Evolutionary conservation across 2,113 vertebrate species (phyloP), one percentile per base, ranked within the genome.

Genomic region (Edolisoma coerulescens): DNA sequence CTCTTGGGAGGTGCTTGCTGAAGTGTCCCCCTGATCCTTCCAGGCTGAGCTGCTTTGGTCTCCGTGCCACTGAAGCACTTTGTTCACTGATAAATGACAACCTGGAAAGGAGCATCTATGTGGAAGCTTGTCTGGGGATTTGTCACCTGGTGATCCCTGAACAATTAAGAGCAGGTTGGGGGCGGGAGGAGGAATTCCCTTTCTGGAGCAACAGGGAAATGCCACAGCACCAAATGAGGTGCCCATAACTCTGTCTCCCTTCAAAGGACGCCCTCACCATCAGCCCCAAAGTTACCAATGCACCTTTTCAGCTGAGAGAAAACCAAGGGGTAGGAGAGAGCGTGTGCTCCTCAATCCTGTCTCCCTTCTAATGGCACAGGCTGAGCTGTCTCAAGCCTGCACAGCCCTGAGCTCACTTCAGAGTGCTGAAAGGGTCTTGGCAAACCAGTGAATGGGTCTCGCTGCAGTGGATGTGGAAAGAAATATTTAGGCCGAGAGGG

Each of bases 51-150:
- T 69, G 16, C 63, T 65, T 65, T 88, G 33, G 53, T 82, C 35
- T 79, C n/a, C 6, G 0, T 56, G n/a, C 78, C 28, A 41, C 37
- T 61, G 9, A 47, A 65, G 11, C n/a, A 35, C 14, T 52, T 63
- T 41, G 6, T 54, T 79, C 49, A 37, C 17, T 41, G 20, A 73
- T 35, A 88, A 90, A 76, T 50, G 45, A 16, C 49, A 56, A 15
- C 1, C 1, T 59, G 56, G 20, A 87, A 82, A 74, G n/a, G 7
- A 60, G 39, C 1, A 1, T 86, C 37, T 33, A 7, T 0, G 2
- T 59, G 63, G 50, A 88, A 45, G 22, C 14, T 50, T 61, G 70
- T 83, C 6, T 5, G 54, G 63, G 47, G 39, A 16, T 67, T 45
- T 78, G 10, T 57, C 30, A n/a, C 57, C 27, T 70, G n/a, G 19